These are phyloP conservation scores for Schizotus pectinicornis DNA, from an alignment of 2,888 invertebrate species.

Conservation along the genomic window DNA sequence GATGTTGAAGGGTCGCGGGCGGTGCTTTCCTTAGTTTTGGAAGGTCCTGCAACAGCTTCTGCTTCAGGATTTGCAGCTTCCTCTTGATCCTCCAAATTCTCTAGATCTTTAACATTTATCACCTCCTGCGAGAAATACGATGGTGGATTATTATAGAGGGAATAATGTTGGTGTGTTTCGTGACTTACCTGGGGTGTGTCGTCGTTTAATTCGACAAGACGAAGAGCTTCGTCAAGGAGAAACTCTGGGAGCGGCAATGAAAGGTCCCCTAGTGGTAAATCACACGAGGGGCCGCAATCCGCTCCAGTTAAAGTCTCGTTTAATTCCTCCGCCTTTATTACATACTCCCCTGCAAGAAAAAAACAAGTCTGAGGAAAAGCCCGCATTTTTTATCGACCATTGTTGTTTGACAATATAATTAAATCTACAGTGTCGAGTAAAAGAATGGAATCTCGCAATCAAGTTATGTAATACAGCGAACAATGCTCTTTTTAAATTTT, in stretches of 20 bases:
- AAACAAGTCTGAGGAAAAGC: slow-evolving; percentile 5
- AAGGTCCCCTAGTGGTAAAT: slow-evolving; percentile 64
- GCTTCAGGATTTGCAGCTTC: slow-evolving; percentile 20
- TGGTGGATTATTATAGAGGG: background rate
- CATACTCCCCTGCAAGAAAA: slow-evolving; percentile 65
- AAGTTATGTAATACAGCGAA: slow-evolving; percentile 8
- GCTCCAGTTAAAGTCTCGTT: slow-evolving; percentile 45
- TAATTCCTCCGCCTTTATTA: slow-evolving; percentile 58
- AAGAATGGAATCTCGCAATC: background rate
- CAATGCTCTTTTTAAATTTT: slow-evolving; percentile 4
- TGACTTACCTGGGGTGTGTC: slow-evolving; percentile 59
- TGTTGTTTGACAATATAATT: background rate
- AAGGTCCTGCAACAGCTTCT: slow-evolving; percentile 42
- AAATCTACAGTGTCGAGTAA: background rate
- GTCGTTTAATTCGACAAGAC: slow-evolving; percentile 76
- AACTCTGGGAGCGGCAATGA: slow-evolving; percentile 64
- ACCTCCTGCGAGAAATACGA: slow-evolving; percentile 41
- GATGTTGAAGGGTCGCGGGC: slow-evolving; percentile 22
- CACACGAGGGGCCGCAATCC: slow-evolving; percentile 60
- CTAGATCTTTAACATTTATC: slow-evolving; percentile 50
- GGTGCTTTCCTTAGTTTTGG: slow-evolving; percentile 37
- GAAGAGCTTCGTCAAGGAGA: slow-evolving; percentile 75
- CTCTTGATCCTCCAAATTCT: slow-evolving; percentile 40
- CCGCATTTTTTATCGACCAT: background rate
- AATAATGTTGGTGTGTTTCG: background rate